These are phyloP conservation scores for Alosa alosa DNA, from an alignment of 2,113 vertebrate genomes.

Conservation along the genomic window DNA sequence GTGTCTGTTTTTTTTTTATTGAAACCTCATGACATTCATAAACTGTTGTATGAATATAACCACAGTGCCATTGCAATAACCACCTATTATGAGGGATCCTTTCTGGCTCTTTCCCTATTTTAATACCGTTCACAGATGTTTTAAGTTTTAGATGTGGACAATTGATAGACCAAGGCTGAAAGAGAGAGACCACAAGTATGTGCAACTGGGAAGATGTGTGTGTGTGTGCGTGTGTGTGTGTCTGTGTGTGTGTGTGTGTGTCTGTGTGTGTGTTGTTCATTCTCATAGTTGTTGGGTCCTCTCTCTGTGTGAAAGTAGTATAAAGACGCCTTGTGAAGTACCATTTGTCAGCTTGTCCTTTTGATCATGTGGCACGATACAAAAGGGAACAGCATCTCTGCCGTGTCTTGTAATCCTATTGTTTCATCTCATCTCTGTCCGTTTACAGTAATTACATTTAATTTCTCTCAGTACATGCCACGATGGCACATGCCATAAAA, in stretches of 20 bases:
- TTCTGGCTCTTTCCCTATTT: not conserved
- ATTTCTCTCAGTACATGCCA: not conserved
- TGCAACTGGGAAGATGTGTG: not conserved
- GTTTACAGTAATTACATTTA: slow-evolving; percentile 10
- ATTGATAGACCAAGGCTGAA: not conserved
- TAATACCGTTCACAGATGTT: not conserved
- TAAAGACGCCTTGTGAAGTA: not conserved
- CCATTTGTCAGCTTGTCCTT: not conserved
- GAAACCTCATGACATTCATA: not conserved
- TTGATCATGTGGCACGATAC: not conserved
- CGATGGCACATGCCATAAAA: not conserved
- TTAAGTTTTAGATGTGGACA: not conserved
- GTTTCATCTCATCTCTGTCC: not conserved
- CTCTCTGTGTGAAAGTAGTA: not conserved
- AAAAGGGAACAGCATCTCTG: not conserved
- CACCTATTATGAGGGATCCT: not conserved
- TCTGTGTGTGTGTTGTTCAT: not conserved
- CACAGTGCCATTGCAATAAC: not conserved
- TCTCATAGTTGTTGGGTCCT: no score
- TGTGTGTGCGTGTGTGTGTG: not conserved
- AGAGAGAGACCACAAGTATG: not conserved
- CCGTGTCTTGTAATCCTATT: not conserved
- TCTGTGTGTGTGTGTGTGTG: not conserved
- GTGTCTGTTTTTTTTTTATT: no score
- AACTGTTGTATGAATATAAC: not conserved